Evolutionary conservation across 2,113 vertebrate genomes (phyloP).

Genomic region (Xiphophorus maculatus): DNA sequence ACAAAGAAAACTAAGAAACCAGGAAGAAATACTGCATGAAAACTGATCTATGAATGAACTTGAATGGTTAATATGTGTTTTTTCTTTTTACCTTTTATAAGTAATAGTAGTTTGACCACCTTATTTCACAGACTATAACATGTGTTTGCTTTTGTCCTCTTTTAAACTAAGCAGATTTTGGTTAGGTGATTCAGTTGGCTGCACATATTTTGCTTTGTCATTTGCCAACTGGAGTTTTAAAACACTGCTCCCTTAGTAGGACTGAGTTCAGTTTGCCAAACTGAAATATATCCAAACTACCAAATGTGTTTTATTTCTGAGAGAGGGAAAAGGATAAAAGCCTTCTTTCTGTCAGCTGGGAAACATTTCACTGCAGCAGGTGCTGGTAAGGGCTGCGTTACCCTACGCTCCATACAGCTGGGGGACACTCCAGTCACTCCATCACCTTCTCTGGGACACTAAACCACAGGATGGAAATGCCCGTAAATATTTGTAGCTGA

Average conservation of each 20-base stretch:
- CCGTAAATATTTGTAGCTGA: background rate
- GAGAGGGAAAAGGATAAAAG: background rate
- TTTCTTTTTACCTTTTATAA: background rate
- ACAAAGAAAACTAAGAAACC: background rate
- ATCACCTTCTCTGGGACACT: too few species aligned
- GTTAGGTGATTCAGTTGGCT: background rate
- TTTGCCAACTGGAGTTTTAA: background rate
- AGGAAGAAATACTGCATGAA: too few species aligned
- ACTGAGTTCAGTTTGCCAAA: background rate
- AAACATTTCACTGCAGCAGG: background rate
- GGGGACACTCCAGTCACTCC: too few species aligned
- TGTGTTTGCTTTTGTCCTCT: too few species aligned
- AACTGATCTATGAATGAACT: too few species aligned
- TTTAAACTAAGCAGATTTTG: background rate
- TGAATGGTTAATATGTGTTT: background rate
- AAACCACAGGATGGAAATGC: background rate
- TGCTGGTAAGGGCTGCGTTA: background rate
- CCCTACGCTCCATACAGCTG: too few species aligned
- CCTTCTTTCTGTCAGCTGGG: background rate
- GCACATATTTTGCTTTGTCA: background rate
- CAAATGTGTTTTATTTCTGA: background rate
- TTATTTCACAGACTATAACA: background rate
- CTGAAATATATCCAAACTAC: background rate
- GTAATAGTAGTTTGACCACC: background rate
- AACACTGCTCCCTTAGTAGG: background rate